Percentiles rank a stretch among this genome's conserved stretches.
Conservation (phyloP, 2,888 invertebrate species). For the Torymus aiolomorphi region DNA sequence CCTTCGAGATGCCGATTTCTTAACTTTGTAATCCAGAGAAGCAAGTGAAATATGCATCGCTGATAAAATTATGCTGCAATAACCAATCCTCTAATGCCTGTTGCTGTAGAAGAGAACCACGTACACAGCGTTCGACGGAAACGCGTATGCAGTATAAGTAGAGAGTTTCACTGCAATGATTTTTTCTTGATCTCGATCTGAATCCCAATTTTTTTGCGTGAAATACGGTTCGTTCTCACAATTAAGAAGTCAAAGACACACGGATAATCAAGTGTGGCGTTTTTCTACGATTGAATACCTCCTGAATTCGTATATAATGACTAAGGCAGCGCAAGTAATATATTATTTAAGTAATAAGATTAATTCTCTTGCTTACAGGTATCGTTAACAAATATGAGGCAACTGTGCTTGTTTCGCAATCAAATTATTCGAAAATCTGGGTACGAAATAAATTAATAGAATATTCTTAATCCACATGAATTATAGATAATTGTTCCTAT, state of each 20-base stretch:
- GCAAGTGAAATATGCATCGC: slow-evolving; percentile 32
- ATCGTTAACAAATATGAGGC: too few species aligned
- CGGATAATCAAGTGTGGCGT: neutral
- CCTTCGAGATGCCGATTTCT: slow-evolving; percentile 16
- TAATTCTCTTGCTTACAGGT: too few species aligned
- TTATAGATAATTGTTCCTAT: too few species aligned
- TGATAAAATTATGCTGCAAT: slow-evolving; percentile 43
- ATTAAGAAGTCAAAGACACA: neutral
- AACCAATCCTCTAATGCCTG: slow-evolving; percentile 27
- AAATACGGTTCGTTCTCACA: neutral
- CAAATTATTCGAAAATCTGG: neutral
- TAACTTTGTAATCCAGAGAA: slow-evolving; percentile 4
- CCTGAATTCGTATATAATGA: too few species aligned
- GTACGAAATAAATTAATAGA: too few species aligned
- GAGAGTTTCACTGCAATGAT: slow-evolving; percentile 11
- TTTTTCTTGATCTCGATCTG: neutral
- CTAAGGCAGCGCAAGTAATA: too few species aligned
- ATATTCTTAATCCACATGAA: too few species aligned
- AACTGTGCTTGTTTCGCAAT: too few species aligned
- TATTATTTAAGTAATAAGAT: too few species aligned
- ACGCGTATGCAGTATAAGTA: neutral
- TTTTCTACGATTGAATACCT: too few species aligned
- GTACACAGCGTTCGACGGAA: slow-evolving; percentile 14
- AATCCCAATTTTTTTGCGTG: slow-evolving; percentile 17
- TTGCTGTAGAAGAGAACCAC: slow-evolving; percentile 31